Evolutionary conservation across 2,888 invertebrate species (phyloP), one percentile per base, ranked within the genome.

Genomic region (Sussaba pulchella): DNA sequence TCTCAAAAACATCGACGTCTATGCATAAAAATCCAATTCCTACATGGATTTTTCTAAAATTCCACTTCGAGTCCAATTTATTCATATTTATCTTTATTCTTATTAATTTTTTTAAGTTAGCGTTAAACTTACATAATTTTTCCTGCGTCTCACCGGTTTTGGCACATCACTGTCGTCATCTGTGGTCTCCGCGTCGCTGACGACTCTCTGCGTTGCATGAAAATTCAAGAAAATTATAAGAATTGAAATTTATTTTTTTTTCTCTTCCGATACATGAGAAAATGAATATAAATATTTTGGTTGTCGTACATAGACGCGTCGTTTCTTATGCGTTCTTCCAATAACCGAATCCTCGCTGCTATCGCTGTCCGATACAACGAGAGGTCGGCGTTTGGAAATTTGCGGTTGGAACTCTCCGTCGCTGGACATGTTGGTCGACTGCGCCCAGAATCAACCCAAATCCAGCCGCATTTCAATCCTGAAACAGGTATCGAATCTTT

Each of bases 161-260:
- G 85, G 86, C 73, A 88, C 70, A 72, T 89, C 89, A 66, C 86
- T 85, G 24, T 89, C 90, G 0, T 89, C 88, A 12, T 89, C 90
- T 36, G 87, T 90, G 80, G 92, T 93, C 10, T 91, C 90, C 24
- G 92, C 93, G 54, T 93, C 94, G 84, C 94, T 94, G 82, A 93
- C 92, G 81, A 94, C 91, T 87, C 93, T 94, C 95, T 95, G 91
- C 83, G 93, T 93, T 72, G 59, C 41, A 59, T 31, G 6, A 72
- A 43, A 50, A n/a, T 66, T 19, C 14, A 74, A 63, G 41, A 17
- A 39, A 36, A 9, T 9, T 17, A 21, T 5, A 69, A 17, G 31
- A 24, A 21, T 9, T 24, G 26, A 71, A 76, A 41, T 24, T 41
- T 4, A 19, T n/a, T 63, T 36, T 9, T 31, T 61, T 36, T 31